Evolutionary conservation across 2,797 vertebrate species (phyloP), one percentile per base, ranked within the genome.

Genomic region (Pangasius larnaudii): DNA sequence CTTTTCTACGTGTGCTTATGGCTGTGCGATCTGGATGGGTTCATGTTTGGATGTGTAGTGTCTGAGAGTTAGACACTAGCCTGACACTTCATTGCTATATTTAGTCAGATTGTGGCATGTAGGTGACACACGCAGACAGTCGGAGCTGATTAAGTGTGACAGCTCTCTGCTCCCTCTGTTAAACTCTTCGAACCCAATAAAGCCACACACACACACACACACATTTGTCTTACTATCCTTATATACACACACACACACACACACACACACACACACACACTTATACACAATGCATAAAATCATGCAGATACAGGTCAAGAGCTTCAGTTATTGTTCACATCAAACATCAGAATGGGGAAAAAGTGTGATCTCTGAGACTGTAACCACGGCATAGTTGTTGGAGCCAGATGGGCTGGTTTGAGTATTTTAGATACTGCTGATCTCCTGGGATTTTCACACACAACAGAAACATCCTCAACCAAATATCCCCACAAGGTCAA

Each of bases 51-150:
- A 93, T 93, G 93, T 91, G 88, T 61, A 90, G 90, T 91, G 22
- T 88, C 65, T 69, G 80, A 86, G 89, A 94, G 89, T 93, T 92
- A 90, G 89, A 74, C 91, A 91, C 91, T 85, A 89, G 91, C 84
- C 90, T 93, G 93, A 94, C 93, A 93, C 92, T 92, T 91, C 3
- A 56, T 27, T 85, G 91, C 94, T 95, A 95, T 94, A 95, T 95
- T 95, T 92, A 94, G 93, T 92, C 88, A 88, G 93, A 94, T 94
- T 91, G 92, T 92, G 93, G 92, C 87, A 91, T 85, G 89, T 87
- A 91, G 77, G 93, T 94, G 92, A 93, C 91, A 91, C 86, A 59
- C 83, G 90, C 89, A 92, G 90, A 93, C 90, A 71, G 88, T 93
- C 61, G 90, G 27, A 88, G 91, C 93, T 95, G 94, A 96, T 95